Evolutionary conservation across 2,888 invertebrate genomes (phyloP), one percentile per base, ranked within the genome.

Genomic region (Celastrina argiolus): DNA sequence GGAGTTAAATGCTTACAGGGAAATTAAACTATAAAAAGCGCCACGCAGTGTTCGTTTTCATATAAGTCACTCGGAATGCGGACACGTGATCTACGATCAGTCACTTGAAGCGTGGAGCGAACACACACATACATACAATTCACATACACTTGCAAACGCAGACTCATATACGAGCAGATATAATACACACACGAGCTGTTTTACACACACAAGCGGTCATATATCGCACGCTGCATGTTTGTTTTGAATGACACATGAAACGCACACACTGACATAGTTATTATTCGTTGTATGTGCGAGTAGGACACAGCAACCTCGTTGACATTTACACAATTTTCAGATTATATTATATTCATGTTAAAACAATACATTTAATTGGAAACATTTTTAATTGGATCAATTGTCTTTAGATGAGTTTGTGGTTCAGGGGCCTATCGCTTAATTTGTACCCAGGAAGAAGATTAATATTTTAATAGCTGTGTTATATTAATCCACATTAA

Each of bases 61-160:
- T 74, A 76, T 75, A 79, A 80, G 79, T 80, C 81, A 82, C 81
- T 78, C 72, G 87, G 87, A 87, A 87, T 87, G 86, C 84, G 81
- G 81, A 80, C 85, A 79, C 80, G 78, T 80, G 84, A 87, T 87
- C 88, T 88, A 79, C 81, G 82, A 81, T 74, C 69, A 75, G 76
- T 75, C 81, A 81, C 88, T 87, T 86, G 87, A 78, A 79, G 71
- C 78, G 74, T 74, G 74, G 72, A 71, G 78, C 36, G 14, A 34
- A 67, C 67, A 65, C 74, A 67, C 73, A 71, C 73, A 71, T 69
- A 71, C 58, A 65, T 69, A 61, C 65, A 65, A 8, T 31, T 39
- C 22, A 10, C 51, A 58, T 39, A 8, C 10, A 63, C 4, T 22
- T 18, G 22, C 51, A 51, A 18, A 51, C n/a, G n/a, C n/a, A 34